Conservation (phyloP, 1,140 invertebrate species). For the Ephestia elutella region DNA sequence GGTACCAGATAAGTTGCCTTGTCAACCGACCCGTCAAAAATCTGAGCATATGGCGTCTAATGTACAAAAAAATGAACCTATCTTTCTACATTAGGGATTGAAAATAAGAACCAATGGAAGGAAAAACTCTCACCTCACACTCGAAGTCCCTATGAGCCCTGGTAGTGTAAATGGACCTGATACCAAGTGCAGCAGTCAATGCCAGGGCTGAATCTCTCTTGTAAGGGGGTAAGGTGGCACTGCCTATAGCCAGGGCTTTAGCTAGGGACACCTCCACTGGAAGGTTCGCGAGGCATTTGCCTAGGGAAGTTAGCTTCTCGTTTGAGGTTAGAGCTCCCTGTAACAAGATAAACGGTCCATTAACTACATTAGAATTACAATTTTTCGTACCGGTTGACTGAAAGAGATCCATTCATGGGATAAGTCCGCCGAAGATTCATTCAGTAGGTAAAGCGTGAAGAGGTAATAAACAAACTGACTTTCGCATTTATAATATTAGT, state of each 20-base stretch:
- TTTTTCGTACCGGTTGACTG: too few relatives aligned
- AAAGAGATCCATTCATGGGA: too few relatives aligned
- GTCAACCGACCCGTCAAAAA: too few relatives aligned
- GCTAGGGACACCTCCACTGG: slow-evolving; percentile 97
- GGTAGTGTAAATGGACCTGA: slow-evolving; percentile 95
- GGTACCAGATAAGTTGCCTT: too few relatives aligned
- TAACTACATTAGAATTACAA: not conserved
- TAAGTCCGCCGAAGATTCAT: too few relatives aligned
- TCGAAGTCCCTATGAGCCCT: slow-evolving; percentile 89
- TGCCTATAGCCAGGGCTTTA: slow-evolving; percentile 96
- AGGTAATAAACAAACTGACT: too few relatives aligned
- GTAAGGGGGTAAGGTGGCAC: slow-evolving; percentile 83
- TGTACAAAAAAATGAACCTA: too few relatives aligned
- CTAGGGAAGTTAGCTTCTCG: slow-evolving; percentile 92
- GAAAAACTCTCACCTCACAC: slow-evolving; percentile 77
- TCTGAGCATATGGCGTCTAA: too few relatives aligned
- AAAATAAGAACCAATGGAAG: too few relatives aligned
- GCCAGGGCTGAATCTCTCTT: slow-evolving; percentile 90
- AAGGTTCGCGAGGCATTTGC: slow-evolving; percentile 88
- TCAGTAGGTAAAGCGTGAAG: too few relatives aligned
- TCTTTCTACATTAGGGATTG: too few relatives aligned
- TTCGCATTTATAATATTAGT: too few relatives aligned
- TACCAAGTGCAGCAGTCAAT: slow-evolving; percentile 92
- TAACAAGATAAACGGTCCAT: slow-evolving; percentile 33
- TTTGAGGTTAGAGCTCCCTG: slow-evolving; percentile 88